Conservation (phyloP, 2,113 vertebrate genomes). For the Charina bottae region DNA sequence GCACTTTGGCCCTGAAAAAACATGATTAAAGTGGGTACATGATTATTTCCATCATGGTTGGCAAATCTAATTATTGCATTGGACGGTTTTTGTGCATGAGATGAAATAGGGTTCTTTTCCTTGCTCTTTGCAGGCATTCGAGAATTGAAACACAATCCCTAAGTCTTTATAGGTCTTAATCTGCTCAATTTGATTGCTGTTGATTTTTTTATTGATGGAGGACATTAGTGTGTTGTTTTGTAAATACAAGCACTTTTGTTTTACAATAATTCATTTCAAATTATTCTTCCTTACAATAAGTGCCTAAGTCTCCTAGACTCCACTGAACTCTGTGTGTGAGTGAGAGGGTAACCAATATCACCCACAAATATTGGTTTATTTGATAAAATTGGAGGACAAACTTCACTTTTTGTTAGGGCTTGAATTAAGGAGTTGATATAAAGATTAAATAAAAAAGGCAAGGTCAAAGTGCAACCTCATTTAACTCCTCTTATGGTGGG, state of each 20-base stretch:
- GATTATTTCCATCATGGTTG: neutral
- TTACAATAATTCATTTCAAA: neutral
- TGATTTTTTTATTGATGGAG: neutral
- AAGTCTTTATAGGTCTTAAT: neutral
- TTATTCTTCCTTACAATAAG: neutral
- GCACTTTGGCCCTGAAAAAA: neutral
- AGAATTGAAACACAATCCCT: neutral
- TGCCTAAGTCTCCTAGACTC: neutral
- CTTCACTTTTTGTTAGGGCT: neutral
- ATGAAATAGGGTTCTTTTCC: neutral
- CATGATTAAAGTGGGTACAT: neutral
- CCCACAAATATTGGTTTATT: neutral
- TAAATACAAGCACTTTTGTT: neutral
- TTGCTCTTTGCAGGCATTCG: neutral
- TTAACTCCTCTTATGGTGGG: neutral
- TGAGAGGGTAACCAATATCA: neutral
- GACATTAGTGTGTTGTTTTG: neutral
- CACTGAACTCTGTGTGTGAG: neutral
- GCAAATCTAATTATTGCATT: conserved; percentile 5
- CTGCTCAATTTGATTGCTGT: neutral
- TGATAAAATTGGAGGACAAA: neutral
- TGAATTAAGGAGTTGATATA: neutral
- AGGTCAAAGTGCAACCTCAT: neutral
- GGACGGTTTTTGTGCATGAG: neutral
- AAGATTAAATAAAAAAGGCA: neutral